Evolutionary conservation across 2,888 invertebrate species (phyloP), one percentile per base, ranked within the genome.

Genomic region (Harpalus rubripes): DNA sequence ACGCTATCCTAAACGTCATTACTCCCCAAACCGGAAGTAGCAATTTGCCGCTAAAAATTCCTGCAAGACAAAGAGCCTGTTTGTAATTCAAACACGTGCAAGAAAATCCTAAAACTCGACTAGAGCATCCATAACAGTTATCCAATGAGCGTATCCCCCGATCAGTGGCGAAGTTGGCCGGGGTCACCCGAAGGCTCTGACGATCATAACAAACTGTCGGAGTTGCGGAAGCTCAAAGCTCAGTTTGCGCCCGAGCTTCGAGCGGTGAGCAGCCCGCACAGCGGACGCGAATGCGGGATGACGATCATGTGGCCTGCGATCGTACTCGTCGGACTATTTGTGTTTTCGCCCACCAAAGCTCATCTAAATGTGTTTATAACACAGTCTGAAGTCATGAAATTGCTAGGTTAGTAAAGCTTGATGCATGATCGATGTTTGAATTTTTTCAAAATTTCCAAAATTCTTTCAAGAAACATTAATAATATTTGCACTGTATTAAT

Each of bases 301-400:
- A 8, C 39, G 15, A n/a, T 12, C 83, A 61, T 61, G 61, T 76
- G 83, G 22, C 41, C 18, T 15, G 39, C 76, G 7, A 44, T 83
- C 61, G 18, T 76, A 6, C 15, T 76, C 22, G 26, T 39, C 61
- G 76, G 39, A 12, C 44, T 52, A 2, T 52, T 52, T 52, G 10
- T 12, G 44, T 52, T 8, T 12, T 52, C 12, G 44, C 10, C 44
- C 78, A 93, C 93, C 92, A 92, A 93, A 91, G 94, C 94, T 91
- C 95, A 96, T 92, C 93, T 96, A 89, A 95, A 96, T 92, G 94
- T 96, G 89, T 96, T 95, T 92, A 95, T 96, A 92, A 95, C 95
- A 91, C 95, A 95, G 91, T 94, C 94, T 87, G 96, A 96, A 92
- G 95, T 96, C 90, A 95, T 95, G 94, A 95, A 95, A 92, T 92